phyloP scores from a whole-genome alignment of 2,113 vertebrate genomes.

The Cygnus buccinator region DNA sequence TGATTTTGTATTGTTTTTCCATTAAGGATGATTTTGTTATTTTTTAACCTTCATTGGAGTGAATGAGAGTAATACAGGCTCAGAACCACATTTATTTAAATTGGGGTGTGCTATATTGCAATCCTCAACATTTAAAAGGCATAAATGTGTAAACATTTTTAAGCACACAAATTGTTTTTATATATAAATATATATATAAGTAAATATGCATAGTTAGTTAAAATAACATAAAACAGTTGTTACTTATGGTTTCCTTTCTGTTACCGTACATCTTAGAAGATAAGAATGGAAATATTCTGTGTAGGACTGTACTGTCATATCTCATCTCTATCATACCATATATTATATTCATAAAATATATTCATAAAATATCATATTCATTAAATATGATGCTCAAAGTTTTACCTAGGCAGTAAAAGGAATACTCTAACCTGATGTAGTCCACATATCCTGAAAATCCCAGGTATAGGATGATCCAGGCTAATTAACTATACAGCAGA shows the following conservation, averaged over 20 bases:
- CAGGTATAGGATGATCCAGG: not conserved
- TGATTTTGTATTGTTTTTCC: not conserved
- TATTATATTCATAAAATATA: not conserved
- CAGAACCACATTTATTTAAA: not conserved
- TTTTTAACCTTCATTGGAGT: not conserved
- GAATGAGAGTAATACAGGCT: not conserved
- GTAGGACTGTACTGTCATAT: not conserved
- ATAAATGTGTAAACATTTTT: not conserved
- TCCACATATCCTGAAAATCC: not conserved
- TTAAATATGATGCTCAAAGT: not conserved
- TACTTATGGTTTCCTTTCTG: not conserved
- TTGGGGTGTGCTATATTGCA: not conserved
- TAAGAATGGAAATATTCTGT: not conserved
- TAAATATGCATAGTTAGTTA: not conserved
- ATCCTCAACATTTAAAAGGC: not conserved
- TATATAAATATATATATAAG: not conserved
- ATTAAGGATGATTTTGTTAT: not conserved
- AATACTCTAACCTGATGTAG: not conserved
- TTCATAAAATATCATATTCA: not conserved
- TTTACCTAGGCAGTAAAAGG: not conserved
- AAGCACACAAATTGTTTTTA: not conserved
- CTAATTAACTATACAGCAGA: not conserved
- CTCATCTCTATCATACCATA: not conserved
- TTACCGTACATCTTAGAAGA: not conserved
- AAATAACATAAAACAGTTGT: not conserved